phyloP scores from a whole-genome alignment of 2,797 vertebrate species.

The Philypnodon macrostomus region DNA sequence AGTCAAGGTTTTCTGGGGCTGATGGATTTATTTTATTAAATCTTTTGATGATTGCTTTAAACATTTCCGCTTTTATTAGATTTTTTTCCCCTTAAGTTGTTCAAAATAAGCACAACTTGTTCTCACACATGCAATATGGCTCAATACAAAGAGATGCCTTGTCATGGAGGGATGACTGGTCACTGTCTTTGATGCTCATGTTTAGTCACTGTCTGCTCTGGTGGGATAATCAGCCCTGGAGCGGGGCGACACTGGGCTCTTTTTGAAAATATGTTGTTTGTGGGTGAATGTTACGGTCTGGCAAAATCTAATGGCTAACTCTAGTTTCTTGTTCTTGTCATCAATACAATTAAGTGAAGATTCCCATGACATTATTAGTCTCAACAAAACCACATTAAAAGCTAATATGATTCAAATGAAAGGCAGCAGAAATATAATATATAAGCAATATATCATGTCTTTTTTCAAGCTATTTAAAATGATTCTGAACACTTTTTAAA shows the following conservation, averaged over 20 bases:
- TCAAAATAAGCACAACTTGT: not conserved
- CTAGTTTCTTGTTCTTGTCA: constrained; percentile 52
- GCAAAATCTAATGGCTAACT: constrained; percentile 40
- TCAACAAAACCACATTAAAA: constrained; percentile 38
- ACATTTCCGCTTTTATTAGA: not conserved
- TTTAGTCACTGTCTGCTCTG: constrained; percentile 57
- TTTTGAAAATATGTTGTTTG: constrained; percentile 33
- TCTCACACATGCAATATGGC: constrained; percentile 16
- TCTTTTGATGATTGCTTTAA: not conserved
- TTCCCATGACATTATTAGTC: constrained; percentile 32
- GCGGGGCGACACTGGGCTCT: constrained; percentile 44
- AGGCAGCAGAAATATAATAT: constrained; percentile 8
- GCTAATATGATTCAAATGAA: constrained; percentile 28
- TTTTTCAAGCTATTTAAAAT: too few relatives aligned
- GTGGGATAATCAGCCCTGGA: constrained; percentile 48
- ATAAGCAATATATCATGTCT: too few relatives aligned
- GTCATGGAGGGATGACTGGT: constrained; percentile 39
- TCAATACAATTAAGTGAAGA: constrained; percentile 59
- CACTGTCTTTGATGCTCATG: constrained; percentile 61
- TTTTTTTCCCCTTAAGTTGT: constrained; percentile 15
- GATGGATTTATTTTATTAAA: too few relatives aligned
- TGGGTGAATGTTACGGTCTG: constrained; percentile 34
- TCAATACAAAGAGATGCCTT: constrained; percentile 37
- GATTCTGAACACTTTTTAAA: too few relatives aligned
- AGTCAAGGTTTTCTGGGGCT: too few relatives aligned